A percentile compares a stretch with the other conserved stretches of the same genome.
Evolutionary conservation across 2,888 invertebrate genomes (phyloP).

Genomic region (Willowsia nigromaculata): DNA sequence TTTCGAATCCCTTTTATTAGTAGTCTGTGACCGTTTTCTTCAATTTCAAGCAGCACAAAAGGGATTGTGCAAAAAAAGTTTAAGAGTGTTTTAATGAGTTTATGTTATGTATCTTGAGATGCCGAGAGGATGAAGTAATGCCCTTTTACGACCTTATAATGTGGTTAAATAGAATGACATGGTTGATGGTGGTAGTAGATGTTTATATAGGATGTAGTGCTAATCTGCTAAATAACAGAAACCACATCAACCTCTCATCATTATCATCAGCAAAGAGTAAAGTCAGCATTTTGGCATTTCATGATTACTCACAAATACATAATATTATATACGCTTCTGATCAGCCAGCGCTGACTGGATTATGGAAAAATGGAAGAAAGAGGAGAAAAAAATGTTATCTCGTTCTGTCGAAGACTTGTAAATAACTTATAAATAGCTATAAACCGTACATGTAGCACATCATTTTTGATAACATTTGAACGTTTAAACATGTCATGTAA

Average conservation of each 20-base stretch:
- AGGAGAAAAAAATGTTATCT: neutral
- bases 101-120: neutral
- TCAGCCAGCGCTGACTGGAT: neutral
- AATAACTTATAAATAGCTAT: neutral
- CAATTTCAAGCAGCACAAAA: neutral
- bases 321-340: neutral
- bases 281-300: neutral
- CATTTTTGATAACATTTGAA: neutral
- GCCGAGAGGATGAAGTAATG: constrained; percentile 3
- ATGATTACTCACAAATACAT: neutral
- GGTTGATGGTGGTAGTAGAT: neutral
- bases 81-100: constrained; percentile 1
- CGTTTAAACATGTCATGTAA: neutral
- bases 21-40: neutral
- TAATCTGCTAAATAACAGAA: constrained; percentile 9
- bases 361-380: neutral
- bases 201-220: neutral
- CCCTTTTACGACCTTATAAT: constrained; percentile 35
- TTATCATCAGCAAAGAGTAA: neutral
- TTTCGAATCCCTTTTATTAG: neutral
- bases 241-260: neutral
- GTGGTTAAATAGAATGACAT: neutral
- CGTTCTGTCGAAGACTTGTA: neutral
- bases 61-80: neutral
- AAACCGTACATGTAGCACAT: neutral